Percentiles rank a stretch among this genome's conserved stretches.
These are phyloP conservation scores for Lordiphosa mommai DNA, from an alignment of 1,140 invertebrate genomes.

Conservation along the genomic window DNA sequence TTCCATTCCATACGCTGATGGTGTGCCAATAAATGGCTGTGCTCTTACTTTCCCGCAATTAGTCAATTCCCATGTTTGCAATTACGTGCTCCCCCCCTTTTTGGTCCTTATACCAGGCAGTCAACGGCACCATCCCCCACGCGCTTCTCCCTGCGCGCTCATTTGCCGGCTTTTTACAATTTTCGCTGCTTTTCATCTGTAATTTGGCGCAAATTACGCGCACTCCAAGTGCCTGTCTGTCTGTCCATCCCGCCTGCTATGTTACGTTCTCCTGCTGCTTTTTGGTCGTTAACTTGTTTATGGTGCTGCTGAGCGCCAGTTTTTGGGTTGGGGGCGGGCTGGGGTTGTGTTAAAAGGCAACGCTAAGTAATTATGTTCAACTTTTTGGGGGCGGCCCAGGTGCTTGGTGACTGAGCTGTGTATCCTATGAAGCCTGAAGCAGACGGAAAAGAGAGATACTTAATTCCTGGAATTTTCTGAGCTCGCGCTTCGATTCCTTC, in stretches of 20 bases:
- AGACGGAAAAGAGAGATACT: not conserved
- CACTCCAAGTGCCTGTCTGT: slow-evolving; percentile 35
- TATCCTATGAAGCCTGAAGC: not conserved
- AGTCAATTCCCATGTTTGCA: slow-evolving; percentile 60
- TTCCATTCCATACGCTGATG: no score
- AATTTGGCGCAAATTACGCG: slow-evolving; percentile 58
- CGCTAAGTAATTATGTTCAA: slow-evolving; percentile 45
- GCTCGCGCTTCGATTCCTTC: slow-evolving; percentile 9
- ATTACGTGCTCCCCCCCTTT: slow-evolving; percentile 27
- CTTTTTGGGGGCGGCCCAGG: slow-evolving; percentile 11
- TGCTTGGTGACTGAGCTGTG: slow-evolving; percentile 16
- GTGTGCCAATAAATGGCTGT: no score
- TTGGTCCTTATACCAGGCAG: not conserved
- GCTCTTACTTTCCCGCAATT: slow-evolving; percentile 46
- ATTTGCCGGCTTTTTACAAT: slow-evolving; percentile 39
- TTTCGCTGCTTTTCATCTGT: slow-evolving; percentile 54
- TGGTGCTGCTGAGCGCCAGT: slow-evolving; percentile 19
- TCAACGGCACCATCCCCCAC: slow-evolving; percentile 2
- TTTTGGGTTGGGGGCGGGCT: slow-evolving; percentile 6
- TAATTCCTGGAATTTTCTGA: slow-evolving; percentile 32
- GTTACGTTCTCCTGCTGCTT: not conserved
- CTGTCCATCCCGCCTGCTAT: not conserved
- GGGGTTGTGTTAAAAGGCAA: slow-evolving; percentile 36
- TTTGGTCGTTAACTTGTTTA: slow-evolving; percentile 48
- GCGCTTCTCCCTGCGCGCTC: slow-evolving; percentile 3